Evolutionary conservation across 1,140 invertebrate genomes (phyloP), one percentile per base, ranked within the genome.

Genomic region (Scaptodrosophila lebanonensis): DNA sequence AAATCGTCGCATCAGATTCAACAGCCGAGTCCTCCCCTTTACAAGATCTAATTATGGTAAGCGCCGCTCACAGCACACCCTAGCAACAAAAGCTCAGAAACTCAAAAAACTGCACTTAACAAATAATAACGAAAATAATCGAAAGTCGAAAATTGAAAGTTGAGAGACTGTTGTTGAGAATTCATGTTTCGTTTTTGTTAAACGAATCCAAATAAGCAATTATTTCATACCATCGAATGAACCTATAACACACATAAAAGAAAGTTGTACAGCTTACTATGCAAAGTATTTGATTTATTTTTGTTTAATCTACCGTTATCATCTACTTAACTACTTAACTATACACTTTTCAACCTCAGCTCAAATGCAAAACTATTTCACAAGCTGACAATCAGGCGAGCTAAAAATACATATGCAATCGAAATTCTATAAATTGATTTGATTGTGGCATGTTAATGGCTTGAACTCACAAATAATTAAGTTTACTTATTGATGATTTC

Each of bases 1-100:
- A 79, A 59, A 79, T 73, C 69, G 75, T 65, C 57, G 56, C 68
- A 67, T 61, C 73, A 13, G 75, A 79, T 73, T 82, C 75, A 57
- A 64, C 69, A 63, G 63, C 63, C 66, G 70, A 82, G 54, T 70
- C 75, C 66, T 82, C 75, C 76, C 75, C 75, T 70, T 66, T 82
- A 83, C 76, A 82, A 82, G 75, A 82, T 57, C 76, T 82, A 75
- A 82, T 82, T 49, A 82, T 82, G 75, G 75, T 82, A 82, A 82
- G 75, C 75, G 75, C 27, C 76, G 75, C 58, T 66, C 61, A 38
- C 7, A 38, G 17, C 3, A 38, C 15, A 9, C 54, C 54, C 57
- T 77, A 51, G 38, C 48, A 50, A 25, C 33, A 9, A 7, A 33
- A 53, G 49, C 43, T 32, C 11, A 12, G 13, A 63, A 59, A 48